phyloP scores from a whole-genome alignment of 2,797 vertebrate genomes.

The Sciaenops ocellatus region DNA sequence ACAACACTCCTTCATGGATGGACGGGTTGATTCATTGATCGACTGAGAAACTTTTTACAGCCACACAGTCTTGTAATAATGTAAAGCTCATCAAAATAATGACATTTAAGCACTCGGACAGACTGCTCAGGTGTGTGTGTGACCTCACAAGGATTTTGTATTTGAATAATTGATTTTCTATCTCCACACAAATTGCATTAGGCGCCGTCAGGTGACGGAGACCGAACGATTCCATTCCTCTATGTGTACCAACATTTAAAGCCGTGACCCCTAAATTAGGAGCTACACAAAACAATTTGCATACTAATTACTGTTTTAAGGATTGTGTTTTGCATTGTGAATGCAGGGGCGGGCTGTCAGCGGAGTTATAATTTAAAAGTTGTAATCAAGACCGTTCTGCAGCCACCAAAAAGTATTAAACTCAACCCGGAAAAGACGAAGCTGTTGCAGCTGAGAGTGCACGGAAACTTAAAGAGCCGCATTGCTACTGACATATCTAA shows the following conservation, averaged over 20 bases:
- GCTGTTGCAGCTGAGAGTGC: neutral
- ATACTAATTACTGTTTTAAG: slow-evolving; percentile 74
- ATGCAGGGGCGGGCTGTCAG: slow-evolving; percentile 29
- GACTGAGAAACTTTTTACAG: slow-evolving; percentile 28
- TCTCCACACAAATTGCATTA: slow-evolving; percentile 48
- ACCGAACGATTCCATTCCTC: slow-evolving; percentile 42
- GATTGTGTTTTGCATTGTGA: slow-evolving; percentile 59
- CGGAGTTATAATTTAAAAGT: slow-evolving; percentile 15
- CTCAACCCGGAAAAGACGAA: slow-evolving; percentile 19
- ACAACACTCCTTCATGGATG: neutral
- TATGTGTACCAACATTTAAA: slow-evolving; percentile 43
- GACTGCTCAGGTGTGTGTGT: slow-evolving; percentile 37
- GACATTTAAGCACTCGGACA: slow-evolving; percentile 40
- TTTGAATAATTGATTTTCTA: slow-evolving; percentile 67
- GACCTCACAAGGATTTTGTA: slow-evolving; percentile 49
- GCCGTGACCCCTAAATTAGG: slow-evolving; percentile 61
- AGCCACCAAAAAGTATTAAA: slow-evolving; percentile 19
- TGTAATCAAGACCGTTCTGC: slow-evolving; percentile 42
- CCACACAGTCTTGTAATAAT: slow-evolving; percentile 22
- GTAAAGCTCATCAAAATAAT: slow-evolving; percentile 58
- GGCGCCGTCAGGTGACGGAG: slow-evolving; percentile 26
- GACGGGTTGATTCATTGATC: neutral
- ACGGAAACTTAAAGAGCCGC: neutral
- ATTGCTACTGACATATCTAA: slow-evolving; percentile 20
- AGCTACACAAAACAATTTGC: slow-evolving; percentile 73